A percentile compares a stretch with the other conserved stretches of the same genome.
phyloP scores from a whole-genome alignment of 2,888 invertebrate species.

The Stenoptilia bipunctidactyla region DNA sequence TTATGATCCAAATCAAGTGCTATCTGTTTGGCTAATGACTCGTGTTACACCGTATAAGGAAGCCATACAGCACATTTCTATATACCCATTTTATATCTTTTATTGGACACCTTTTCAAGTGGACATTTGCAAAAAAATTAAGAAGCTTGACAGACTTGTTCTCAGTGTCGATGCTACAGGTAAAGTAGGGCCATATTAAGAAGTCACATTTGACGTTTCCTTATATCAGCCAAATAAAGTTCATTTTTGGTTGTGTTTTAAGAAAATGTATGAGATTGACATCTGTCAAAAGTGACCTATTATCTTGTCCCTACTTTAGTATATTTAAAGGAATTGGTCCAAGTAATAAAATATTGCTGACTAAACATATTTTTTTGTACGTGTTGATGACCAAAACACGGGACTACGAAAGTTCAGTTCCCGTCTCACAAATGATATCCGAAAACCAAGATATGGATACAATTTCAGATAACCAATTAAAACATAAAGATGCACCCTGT shows the following conservation, averaged over 20 bases:
- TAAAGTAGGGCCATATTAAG: too few species aligned
- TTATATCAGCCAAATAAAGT: too few species aligned
- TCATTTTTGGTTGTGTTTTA: too few species aligned
- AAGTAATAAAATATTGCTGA: background rate
- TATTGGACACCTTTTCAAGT: background rate
- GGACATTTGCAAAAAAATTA: background rate
- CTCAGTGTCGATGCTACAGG: background rate
- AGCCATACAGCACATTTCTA: background rate
- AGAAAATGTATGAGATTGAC: too few species aligned
- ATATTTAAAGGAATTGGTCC: background rate
- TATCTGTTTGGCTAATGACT: too few species aligned
- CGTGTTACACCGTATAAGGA: too few species aligned
- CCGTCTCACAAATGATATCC: constrained; percentile 7
- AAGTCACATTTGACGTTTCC: too few species aligned
- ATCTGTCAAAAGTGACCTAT: too few species aligned
- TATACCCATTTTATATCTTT: background rate
- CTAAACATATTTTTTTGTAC: background rate
- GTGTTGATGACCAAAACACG: background rate
- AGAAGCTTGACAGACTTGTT: background rate
- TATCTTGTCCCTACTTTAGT: too few species aligned
- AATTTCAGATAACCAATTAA: too few species aligned
- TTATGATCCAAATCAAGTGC: too few species aligned
- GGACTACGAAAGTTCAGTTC: background rate
- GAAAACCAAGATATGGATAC: constrained; percentile 9
- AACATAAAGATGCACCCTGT: too few species aligned